A percentile compares a stretch with the other conserved stretches of the same genome.
Conservation (phyloP, 2,797 vertebrate species). For the Brachyalestes nurse region DNA sequence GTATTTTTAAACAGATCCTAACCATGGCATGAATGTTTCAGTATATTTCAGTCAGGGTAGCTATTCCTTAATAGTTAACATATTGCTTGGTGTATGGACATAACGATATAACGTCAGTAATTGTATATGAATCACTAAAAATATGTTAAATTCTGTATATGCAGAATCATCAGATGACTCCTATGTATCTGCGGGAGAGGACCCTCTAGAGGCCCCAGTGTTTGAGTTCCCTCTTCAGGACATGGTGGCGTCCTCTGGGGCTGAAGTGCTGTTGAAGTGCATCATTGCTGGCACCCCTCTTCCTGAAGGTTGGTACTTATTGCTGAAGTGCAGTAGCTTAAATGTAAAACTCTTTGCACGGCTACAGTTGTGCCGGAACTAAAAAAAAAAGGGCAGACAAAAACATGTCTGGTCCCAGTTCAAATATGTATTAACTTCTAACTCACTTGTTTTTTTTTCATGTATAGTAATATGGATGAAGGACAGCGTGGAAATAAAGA, state of each 20-base stretch:
- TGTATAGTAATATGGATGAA: conserved; percentile 89
- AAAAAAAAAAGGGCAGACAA: background rate
- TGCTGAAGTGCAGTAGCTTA: background rate
- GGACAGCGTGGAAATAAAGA: conserved; percentile 77
- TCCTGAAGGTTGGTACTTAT: conserved; percentile 85
- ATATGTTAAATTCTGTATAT: conserved; percentile 46
- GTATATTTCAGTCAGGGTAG: no score
- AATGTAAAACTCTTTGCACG: background rate
- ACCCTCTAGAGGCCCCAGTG: conserved; percentile 90
- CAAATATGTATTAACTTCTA: background rate
- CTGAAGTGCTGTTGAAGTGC: conserved; percentile 89
- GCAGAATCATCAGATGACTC: conserved; percentile 97
- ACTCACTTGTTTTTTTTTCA: background rate
- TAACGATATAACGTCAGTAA: background rate
- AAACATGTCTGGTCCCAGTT: background rate
- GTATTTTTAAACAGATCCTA: background rate
- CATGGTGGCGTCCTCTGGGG: conserved; percentile 78
- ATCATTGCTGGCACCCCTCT: conserved; percentile 89
- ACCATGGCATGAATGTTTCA: background rate
- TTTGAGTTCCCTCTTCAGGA: conserved; percentile 93
- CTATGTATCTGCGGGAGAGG: conserved; percentile 95
- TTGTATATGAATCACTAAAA: background rate
- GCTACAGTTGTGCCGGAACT: no score
- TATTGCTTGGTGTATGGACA: background rate
- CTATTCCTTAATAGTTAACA: background rate